These are phyloP conservation scores for Eurystomus glaucurus DNA, from an alignment of 2,797 vertebrate genomes.

Conservation along the genomic window DNA sequence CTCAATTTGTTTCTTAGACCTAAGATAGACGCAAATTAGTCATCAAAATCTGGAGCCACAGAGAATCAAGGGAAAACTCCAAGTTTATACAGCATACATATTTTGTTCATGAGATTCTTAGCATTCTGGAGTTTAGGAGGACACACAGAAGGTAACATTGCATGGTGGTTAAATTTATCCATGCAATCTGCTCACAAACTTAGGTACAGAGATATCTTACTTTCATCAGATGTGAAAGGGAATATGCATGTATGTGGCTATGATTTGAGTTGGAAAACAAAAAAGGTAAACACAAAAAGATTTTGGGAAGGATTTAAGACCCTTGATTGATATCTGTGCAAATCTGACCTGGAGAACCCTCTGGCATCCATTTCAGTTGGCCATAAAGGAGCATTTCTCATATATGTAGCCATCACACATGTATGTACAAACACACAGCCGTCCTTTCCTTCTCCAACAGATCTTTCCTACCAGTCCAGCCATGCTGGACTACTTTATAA, in stretches of 20 bases:
- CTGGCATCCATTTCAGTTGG: neutral
- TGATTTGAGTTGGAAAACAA: neutral
- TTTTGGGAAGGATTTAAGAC: neutral
- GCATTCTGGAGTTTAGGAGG: neutral
- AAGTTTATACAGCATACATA: rapidly evolving
- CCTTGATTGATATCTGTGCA: neutral
- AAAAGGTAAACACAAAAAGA: rapidly evolving
- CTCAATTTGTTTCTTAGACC: neutral
- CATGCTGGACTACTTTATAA: neutral
- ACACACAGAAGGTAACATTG: neutral
- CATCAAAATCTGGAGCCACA: neutral
- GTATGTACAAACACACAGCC: neutral
- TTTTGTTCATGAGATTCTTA: neutral
- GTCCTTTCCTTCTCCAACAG: neutral
- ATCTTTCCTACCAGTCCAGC: neutral
- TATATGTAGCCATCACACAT: rapidly evolving
- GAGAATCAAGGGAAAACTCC: neutral
- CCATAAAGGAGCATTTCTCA: neutral
- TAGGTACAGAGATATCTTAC: neutral
- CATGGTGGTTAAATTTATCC: neutral
- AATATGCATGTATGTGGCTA: neutral
- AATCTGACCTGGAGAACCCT: neutral
- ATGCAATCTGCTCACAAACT: neutral
- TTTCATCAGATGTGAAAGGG: neutral
- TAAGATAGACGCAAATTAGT: neutral